Percentiles rank a stretch among this genome's conserved stretches.
Evolutionary conservation across 2,113 vertebrate genomes (phyloP).

Genomic region (Dinomys branickii): DNA sequence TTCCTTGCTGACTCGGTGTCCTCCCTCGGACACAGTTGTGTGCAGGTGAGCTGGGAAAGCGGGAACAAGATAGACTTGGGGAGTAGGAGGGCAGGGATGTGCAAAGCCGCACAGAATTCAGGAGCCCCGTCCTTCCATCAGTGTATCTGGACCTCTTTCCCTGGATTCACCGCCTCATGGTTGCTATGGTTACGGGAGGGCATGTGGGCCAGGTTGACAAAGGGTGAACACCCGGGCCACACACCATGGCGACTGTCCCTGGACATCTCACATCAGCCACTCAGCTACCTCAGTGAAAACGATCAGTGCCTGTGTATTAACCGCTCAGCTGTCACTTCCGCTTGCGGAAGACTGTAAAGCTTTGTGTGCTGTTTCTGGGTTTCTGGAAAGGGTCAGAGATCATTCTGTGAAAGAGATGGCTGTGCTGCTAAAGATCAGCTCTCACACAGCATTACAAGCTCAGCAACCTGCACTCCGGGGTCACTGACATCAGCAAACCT

Average conservation of each 20-base stretch:
- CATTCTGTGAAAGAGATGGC: background rate
- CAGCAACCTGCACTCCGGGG: background rate
- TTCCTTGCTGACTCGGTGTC: background rate
- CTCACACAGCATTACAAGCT: background rate
- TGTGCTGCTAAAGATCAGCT: too few species aligned
- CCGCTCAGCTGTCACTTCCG: background rate
- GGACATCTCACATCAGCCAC: rapidly evolving
- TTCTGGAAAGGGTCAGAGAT: background rate
- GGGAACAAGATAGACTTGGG: background rate
- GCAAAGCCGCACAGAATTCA: background rate
- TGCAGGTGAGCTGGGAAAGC: background rate
- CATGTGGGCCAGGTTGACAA: too few species aligned
- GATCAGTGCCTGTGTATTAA: rapidly evolving
- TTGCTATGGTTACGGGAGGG: background rate
- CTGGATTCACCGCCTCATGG: rapidly evolving
- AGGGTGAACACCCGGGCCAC: too few species aligned
- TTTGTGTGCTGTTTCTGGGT: background rate
- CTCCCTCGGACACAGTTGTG: background rate
- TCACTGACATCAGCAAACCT: background rate
- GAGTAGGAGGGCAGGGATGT: background rate
- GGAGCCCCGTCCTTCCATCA: background rate
- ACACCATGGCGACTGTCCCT: background rate
- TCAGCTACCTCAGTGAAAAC: background rate
- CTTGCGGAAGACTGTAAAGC: background rate
- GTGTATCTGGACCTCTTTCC: background rate